phyloP scores from a whole-genome alignment of 2,888 invertebrate species.

The Pegoplata infirma region DNA sequence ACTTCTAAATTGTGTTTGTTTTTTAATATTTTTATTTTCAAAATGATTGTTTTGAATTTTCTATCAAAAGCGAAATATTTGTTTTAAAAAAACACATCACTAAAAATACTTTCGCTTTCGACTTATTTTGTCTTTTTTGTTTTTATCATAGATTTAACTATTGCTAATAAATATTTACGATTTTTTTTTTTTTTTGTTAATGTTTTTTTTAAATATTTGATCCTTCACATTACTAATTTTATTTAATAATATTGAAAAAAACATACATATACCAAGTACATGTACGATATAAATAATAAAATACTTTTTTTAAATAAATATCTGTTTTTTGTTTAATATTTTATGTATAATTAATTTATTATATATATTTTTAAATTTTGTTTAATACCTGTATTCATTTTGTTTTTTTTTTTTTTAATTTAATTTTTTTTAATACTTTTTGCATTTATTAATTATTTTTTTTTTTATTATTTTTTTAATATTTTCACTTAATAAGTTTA shows the following conservation, averaged over 20 bases:
- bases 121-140: conserved; percentile 62
- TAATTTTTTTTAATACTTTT: conserved; percentile 45
- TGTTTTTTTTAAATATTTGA: conserved; percentile 60
- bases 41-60: conserved; percentile 76
- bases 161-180: conserved; percentile 51
- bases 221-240: conserved; percentile 66
- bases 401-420: no score
- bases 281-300: conserved; percentile 32
- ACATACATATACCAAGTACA: not conserved
- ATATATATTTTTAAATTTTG: conserved; percentile 38
- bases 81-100: conserved; percentile 73
- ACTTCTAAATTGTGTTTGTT: conserved; percentile 61
- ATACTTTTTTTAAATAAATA: conserved; percentile 48
- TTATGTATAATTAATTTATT: conserved; percentile 4
- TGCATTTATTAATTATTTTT: conserved; percentile 4
- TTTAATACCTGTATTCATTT: conserved; percentile 57
- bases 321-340: conserved; percentile 19
- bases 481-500: no score
- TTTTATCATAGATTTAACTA: conserved; percentile 55
- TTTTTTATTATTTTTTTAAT: conserved; percentile 2
- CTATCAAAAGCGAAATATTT: conserved; percentile 76
- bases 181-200: conserved; percentile 11
- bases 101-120: conserved; percentile 74
- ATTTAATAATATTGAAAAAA: conserved; percentile 33
- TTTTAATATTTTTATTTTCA: conserved; percentile 70